These are phyloP conservation scores for Coremacera marginata DNA, from an alignment of 2,888 invertebrate species.

Conservation along the genomic window DNA sequence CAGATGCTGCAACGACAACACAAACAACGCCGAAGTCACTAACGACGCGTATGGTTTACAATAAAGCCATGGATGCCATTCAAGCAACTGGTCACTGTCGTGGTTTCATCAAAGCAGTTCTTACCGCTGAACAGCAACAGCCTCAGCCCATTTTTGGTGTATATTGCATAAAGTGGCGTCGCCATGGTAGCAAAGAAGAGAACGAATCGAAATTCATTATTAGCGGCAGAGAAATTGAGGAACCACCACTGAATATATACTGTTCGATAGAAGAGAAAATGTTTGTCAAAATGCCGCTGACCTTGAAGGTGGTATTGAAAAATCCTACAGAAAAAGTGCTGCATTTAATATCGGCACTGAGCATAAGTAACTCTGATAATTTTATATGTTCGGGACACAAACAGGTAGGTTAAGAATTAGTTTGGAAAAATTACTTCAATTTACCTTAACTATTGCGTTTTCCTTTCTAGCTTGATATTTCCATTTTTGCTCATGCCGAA, in stretches of 20 bases:
- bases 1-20: neutral
- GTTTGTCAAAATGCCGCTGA: constrained; percentile 69
- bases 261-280: constrained; percentile 69
- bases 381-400: constrained; percentile 97
- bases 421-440: neutral
- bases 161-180: constrained; percentile 68
- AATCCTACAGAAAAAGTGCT: constrained; percentile 67
- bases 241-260: constrained; percentile 68
- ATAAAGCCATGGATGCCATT: constrained; percentile 66
- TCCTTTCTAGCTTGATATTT: constrained; percentile 63
- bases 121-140: constrained; percentile 49
- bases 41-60: constrained; percentile 59
- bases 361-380: constrained; percentile 74
- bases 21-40: constrained; percentile 37
- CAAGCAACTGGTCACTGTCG: constrained; percentile 66
- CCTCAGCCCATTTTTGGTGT: constrained; percentile 59
- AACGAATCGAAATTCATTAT: constrained; percentile 69
- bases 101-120: constrained; percentile 65
- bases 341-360: constrained; percentile 65
- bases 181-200: constrained; percentile 62
- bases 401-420: constrained; percentile 73
- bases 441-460: neutral
- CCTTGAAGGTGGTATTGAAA: constrained; percentile 66
- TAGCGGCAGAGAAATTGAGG: constrained; percentile 63
- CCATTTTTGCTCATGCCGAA: constrained; percentile 67